Percentiles rank a stretch among this genome's conserved stretches.
Evolutionary conservation across 1,140 invertebrate species (phyloP).

Genomic region (Zaprionus inermis): DNA sequence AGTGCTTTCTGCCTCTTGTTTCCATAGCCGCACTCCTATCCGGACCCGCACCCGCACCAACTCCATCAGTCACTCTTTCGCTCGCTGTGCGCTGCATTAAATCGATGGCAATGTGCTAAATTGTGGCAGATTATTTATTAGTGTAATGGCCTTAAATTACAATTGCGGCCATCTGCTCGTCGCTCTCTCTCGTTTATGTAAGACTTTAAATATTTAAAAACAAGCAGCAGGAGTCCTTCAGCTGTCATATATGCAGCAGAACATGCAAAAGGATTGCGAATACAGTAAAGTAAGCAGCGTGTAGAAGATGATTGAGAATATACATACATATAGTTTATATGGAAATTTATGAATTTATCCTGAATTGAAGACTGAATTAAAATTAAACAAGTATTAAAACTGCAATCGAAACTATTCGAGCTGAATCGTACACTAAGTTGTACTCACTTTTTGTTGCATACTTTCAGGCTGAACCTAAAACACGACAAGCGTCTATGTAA

Average conservation of each 20-base stretch:
- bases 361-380: no score
- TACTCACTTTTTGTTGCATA: no score
- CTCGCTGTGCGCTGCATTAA: conserved; percentile 54
- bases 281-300: no score
- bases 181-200: conserved; percentile 8
- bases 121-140: conserved; percentile 80
- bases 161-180: conserved; percentile 37
- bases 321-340: no score
- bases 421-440: no score
- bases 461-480: no score
- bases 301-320: no score
- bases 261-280: not conserved
- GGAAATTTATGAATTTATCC: no score
- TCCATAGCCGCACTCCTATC: no score
- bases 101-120: conserved; percentile 74
- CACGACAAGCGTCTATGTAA: conserved; percentile 61
- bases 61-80: conserved; percentile 9
- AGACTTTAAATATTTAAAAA: conserved; percentile 8
- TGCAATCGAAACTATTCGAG: no score
- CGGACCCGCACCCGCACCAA: not conserved
- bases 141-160: conserved; percentile 73
- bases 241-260: not conserved
- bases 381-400: no score
- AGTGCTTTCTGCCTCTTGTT: conserved; percentile 8
- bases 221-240: not conserved